A percentile compares a stretch with the other conserved stretches of the same genome.
Conservation (phyloP, 2,888 invertebrate genomes). For the Cataglyphis cursor region DNA sequence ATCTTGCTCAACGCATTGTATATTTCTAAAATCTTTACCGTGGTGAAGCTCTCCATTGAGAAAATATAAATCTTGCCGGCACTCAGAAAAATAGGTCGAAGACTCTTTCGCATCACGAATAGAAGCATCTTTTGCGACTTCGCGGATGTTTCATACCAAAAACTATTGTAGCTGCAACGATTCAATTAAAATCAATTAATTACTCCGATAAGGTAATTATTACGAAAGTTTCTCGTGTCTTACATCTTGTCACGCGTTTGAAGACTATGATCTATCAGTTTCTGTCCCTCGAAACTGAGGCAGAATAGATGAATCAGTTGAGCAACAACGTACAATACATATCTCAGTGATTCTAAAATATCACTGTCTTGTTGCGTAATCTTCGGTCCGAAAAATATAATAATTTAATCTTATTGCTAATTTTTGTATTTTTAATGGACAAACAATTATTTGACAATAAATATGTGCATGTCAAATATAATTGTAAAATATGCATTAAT, state of each 20-base stretch:
- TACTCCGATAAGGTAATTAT: background rate
- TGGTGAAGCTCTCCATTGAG: conserved; percentile 47
- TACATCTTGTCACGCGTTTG: conserved; percentile 31
- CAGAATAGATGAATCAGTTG: conserved; percentile 58
- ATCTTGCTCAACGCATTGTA: background rate
- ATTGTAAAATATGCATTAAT: background rate
- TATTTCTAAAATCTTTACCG: conserved; percentile 24
- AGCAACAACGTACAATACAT: conserved; percentile 15
- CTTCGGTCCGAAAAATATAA: background rate
- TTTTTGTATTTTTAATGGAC: background rate
- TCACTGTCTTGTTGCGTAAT: conserved; percentile 6
- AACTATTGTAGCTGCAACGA: conserved; percentile 45
- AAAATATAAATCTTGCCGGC: conserved; percentile 53
- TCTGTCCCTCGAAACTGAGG: conserved; percentile 57
- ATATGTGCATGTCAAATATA: background rate
- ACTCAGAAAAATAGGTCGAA: conserved; percentile 30
- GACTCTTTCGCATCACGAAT: conserved; percentile 30
- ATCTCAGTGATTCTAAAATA: conserved; percentile 8
- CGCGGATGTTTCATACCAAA: conserved; percentile 53
- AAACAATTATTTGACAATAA: background rate
- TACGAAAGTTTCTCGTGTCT: background rate
- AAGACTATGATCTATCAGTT: conserved; percentile 55
- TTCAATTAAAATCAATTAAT: background rate
- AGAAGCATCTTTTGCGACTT: conserved; percentile 52
- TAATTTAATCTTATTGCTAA: background rate